Conservation (phyloP, 2,888 invertebrate species). For the Calameuta pallipes region DNA sequence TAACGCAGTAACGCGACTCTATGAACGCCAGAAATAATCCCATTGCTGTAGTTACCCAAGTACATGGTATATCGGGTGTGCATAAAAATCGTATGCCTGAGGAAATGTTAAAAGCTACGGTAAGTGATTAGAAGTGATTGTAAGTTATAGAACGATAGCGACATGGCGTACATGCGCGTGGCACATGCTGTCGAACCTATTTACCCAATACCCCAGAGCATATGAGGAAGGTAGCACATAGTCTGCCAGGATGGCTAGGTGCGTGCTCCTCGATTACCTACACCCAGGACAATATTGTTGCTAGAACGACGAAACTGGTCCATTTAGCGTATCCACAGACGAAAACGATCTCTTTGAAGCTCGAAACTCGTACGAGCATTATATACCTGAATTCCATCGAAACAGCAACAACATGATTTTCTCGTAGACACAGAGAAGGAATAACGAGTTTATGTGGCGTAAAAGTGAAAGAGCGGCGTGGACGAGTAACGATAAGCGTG, state of each 20-base stretch:
- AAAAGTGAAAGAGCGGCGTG: not conserved
- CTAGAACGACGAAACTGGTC: not conserved
- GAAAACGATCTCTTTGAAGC: not conserved
- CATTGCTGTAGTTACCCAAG: not conserved
- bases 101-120: not conserved
- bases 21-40: not conserved
- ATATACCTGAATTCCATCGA: not conserved
- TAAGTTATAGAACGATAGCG: not conserved
- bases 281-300: not conserved
- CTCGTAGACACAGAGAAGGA: not conserved
- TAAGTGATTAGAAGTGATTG: not conserved
- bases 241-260: not conserved
- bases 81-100: not conserved
- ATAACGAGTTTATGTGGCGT: not conserved
- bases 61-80: not conserved
- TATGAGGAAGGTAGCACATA: not conserved
- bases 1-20: not conserved
- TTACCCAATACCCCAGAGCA: not conserved
- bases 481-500: not conserved
- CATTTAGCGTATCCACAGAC: not conserved
- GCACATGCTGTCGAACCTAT: not conserved
- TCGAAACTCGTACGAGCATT: not conserved
- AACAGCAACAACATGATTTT: too few relatives aligned
- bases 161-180: not conserved
- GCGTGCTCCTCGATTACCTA: not conserved